A percentile compares a stretch with the other conserved stretches of the same genome.
Conservation (phyloP, 2,888 invertebrate genomes). For the Lasioglossum oenotherae region DNA sequence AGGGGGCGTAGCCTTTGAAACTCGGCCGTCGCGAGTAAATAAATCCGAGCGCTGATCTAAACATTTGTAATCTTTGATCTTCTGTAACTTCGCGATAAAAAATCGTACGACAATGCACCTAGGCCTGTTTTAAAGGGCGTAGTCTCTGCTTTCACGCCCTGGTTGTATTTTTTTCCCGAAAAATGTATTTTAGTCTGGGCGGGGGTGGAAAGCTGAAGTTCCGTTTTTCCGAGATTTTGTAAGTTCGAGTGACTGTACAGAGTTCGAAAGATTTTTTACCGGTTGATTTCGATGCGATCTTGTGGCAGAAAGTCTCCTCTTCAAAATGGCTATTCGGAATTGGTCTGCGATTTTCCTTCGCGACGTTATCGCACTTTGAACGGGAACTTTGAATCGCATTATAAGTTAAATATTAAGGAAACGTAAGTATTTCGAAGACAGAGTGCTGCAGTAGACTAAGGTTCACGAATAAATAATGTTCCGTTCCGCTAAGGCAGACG, state of each 20-base stretch:
- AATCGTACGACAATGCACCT: not conserved
- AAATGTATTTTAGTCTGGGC: not conserved
- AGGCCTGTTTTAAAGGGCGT: not conserved
- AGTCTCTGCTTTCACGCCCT: not conserved
- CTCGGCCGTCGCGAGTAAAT: too few species aligned
- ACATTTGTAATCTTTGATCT: not conserved
- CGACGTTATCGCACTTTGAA: not conserved
- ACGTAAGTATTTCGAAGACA: too few species aligned
- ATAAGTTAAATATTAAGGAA: too few species aligned
- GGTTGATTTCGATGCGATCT: not conserved
- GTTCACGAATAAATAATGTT: not conserved
- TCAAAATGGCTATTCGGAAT: not conserved
- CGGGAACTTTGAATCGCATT: too few species aligned
- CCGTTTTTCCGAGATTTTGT: not conserved
- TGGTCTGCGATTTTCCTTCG: not conserved
- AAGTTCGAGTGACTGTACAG: not conserved
- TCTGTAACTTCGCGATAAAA: not conserved
- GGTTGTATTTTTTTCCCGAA: accelerated
- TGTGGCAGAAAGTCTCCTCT: not conserved
- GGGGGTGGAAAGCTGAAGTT: not conserved
- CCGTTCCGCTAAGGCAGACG: not conserved
- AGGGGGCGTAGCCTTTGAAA: too few species aligned
- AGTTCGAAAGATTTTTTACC: not conserved
- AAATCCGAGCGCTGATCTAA: not conserved
- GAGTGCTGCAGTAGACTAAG: not conserved